These are phyloP conservation scores for Proales similis DNA, from an alignment of 1,140 invertebrate genomes.

Conservation along the genomic window DNA sequence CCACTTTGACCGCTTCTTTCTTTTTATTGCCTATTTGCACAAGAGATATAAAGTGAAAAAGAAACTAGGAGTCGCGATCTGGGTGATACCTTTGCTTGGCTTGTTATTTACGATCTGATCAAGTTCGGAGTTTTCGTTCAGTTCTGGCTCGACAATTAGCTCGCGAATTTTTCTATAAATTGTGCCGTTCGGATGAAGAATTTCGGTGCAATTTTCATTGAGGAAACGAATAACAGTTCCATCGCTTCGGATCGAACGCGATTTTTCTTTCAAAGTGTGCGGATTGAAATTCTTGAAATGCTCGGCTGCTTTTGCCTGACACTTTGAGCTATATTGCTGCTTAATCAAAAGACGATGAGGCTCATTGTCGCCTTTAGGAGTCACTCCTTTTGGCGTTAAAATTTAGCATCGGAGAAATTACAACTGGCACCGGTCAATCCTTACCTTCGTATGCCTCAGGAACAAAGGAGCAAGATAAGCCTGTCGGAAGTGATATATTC, in stretches of 20 bases:
- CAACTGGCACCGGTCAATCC: neutral
- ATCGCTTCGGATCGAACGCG: slow-evolving; percentile 47
- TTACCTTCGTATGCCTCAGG: slow-evolving; percentile 46
- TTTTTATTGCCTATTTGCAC: no score
- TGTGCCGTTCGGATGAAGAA: slow-evolving; percentile 50
- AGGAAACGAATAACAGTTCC: slow-evolving; percentile 51
- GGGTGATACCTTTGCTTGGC: no score
- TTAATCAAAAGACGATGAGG: slow-evolving; percentile 44
- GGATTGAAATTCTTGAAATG: slow-evolving; percentile 40
- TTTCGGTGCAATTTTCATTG: slow-evolving; percentile 46
- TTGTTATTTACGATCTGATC: neutral
- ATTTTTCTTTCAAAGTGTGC: slow-evolving; percentile 43
- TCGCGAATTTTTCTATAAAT: slow-evolving; percentile 39
- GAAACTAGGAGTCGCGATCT: no score
- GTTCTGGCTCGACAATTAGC: neutral
- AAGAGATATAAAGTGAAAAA: no score
- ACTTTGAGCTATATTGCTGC: slow-evolving; percentile 49
- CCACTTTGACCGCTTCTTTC: slow-evolving; percentile 3
- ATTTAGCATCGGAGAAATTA: neutral
- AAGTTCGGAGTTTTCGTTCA: slow-evolving; percentile 12
- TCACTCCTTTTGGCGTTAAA: slow-evolving; percentile 41
- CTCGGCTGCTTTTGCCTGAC: slow-evolving; percentile 46
- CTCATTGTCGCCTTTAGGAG: slow-evolving; percentile 43
- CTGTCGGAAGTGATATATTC: slow-evolving; percentile 50
- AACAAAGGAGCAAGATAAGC: slow-evolving; percentile 47